Percentiles rank a stretch among this genome's conserved stretches.
Evolutionary conservation across 1,140 invertebrate genomes (phyloP).

Genomic region (Heterodera carotae): DNA sequence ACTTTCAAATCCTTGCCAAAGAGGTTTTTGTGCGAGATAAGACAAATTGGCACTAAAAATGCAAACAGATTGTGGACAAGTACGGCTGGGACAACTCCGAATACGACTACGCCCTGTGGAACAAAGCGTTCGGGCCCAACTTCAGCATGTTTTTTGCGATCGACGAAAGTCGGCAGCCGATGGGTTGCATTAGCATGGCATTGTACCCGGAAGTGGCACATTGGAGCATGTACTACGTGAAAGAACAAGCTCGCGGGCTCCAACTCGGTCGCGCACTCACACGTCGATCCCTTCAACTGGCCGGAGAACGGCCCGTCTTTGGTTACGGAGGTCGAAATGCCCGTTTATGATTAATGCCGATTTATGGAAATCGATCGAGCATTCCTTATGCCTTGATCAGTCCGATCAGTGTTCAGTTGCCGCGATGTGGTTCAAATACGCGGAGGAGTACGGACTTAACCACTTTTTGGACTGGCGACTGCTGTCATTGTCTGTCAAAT

Average conservation of each 20-base stretch:
- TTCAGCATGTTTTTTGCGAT: background rate
- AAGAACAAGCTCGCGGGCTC: background rate
- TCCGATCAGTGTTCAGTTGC: too few relatives aligned
- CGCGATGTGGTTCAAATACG: constrained; percentile 1
- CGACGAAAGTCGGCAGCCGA: background rate
- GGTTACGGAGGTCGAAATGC: background rate
- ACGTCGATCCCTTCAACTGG: background rate
- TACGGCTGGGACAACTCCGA: constrained; percentile 6
- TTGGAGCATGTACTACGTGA: constrained; percentile 10
- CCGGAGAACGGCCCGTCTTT: background rate
- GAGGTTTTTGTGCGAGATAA: too few relatives aligned
- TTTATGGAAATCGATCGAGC: too few relatives aligned
- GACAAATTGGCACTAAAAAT: too few relatives aligned
- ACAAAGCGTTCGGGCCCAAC: background rate
- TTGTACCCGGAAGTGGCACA: background rate
- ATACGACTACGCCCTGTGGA: constrained; percentile 3
- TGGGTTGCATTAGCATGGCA: constrained; percentile 2
- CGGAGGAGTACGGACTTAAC: background rate
- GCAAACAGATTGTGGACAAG: background rate
- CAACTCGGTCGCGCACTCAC: background rate
- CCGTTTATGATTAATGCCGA: too few relatives aligned
- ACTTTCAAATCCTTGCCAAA: too few relatives aligned
- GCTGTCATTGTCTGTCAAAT: background rate
- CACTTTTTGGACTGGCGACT: constrained; percentile 7
- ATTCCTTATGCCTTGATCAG: too few relatives aligned